Base-by-base conservation (phyloP, 1,140 invertebrate species). In the Eueides isabella region DNA sequence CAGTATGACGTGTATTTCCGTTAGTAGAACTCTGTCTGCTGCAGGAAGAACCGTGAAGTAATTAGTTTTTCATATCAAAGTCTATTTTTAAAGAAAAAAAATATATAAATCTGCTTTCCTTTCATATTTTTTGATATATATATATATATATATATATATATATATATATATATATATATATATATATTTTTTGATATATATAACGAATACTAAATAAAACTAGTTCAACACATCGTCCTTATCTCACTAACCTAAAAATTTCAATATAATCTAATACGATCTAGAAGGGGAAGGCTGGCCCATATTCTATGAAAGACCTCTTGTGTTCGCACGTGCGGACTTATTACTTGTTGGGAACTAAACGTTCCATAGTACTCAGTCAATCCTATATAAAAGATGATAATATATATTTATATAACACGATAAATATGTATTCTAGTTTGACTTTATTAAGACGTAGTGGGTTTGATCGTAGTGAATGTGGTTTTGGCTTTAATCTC, bases 271-370 rank as follows among this genome's bases (percentile, higher is more conserved):
- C 62, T 74, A 69, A 72, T 71, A 77, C 75, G 76, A 81, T 64
- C 33, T 62, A 79, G 78, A 83, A 81, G 80, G 80, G 84, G 79
- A 81, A 81, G 72, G 83, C 77, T 88, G 85, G 85, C 85, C 86
- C 80, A 88, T 84, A 87, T 88, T 81, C 76, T 75, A 85, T 81
- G 81, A 88, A 87, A 86, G 85, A 71, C 69, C 82, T 81, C 84
- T 80, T 88, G 84, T 88, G 82, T 79, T 61, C 75, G 71, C 79
- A 80, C 78, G 78, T 79, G 79, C 66, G 66, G 69, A 61, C 61
- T 68, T 71, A 69, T 35, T 71, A 62, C 44, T 38, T 67, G 69
- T 75, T 75, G 70, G 70, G 70, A 76, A 70, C 67, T 72, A 68
- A 68, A 55, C 29, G 41, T 19, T 44, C n/a, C 41, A 44, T 44